Percentiles rank a stretch among this genome's conserved stretches.
Evolutionary conservation across 2,797 vertebrate species (phyloP).

Genomic region (Hephaestus fuliginosus): DNA sequence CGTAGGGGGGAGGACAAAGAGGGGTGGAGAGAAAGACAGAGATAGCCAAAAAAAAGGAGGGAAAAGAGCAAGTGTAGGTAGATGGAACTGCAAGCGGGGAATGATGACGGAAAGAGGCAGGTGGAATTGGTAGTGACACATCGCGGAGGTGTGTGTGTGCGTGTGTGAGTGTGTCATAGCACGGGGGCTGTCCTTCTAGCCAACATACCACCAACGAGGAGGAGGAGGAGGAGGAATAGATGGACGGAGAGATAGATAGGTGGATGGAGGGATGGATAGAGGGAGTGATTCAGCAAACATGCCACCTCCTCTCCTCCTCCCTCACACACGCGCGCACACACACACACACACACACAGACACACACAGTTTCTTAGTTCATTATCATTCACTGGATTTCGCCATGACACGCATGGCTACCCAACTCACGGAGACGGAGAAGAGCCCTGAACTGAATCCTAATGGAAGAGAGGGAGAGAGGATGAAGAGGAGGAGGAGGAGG

Average conservation of each 20-base stretch:
- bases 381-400: slow-evolving; percentile 84
- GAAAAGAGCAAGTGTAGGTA: slow-evolving; percentile 74
- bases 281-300: slow-evolving; percentile 75
- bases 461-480: slow-evolving; percentile 55
- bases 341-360: no score
- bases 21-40: slow-evolving; percentile 63
- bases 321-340: no score
- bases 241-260: slow-evolving; percentile 38
- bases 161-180: slow-evolving; percentile 79
- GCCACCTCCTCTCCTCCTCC: slow-evolving; percentile 53
- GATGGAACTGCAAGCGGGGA: slow-evolving; percentile 66
- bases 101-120: slow-evolving; percentile 76
- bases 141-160: slow-evolving; percentile 65
- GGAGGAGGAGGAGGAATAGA: slow-evolving; percentile 51
- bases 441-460: slow-evolving; percentile 84
- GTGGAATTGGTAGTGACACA: slow-evolving; percentile 80
- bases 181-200: slow-evolving; percentile 73
- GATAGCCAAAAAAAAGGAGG: slow-evolving; percentile 32
- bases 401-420: slow-evolving; percentile 84
- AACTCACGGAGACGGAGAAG: slow-evolving; percentile 78
- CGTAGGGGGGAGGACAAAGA: slow-evolving; percentile 57
- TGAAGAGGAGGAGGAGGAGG: slow-evolving; percentile 45
- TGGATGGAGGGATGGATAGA: slow-evolving; percentile 50
- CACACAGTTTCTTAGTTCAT: slow-evolving; percentile 76
- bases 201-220: slow-evolving; percentile 68